A percentile compares a stretch with the other conserved stretches of the same genome.
Conservation (phyloP, 2,888 invertebrate species). For the Drosophila quinaria region DNA sequence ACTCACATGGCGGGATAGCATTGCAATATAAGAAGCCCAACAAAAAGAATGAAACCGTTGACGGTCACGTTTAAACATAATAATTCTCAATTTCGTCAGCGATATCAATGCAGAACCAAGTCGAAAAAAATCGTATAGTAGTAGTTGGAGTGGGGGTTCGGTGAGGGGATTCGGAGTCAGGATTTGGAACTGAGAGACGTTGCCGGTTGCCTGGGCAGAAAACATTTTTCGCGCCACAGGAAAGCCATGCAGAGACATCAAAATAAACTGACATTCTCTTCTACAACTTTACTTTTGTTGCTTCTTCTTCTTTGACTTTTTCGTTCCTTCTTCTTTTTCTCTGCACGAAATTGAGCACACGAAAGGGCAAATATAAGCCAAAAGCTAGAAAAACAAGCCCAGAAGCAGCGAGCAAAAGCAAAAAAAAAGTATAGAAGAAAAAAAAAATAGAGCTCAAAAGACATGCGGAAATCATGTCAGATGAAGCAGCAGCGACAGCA, state of each 20-base stretch:
- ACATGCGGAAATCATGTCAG: slow-evolving; percentile 80
- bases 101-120: slow-evolving; percentile 65
- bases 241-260: slow-evolving; percentile 77
- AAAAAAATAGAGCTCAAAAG: slow-evolving; percentile 71
- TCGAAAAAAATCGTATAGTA: not conserved
- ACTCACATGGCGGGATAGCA: slow-evolving; percentile 35
- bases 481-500: slow-evolving; percentile 64
- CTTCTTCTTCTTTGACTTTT: not conserved
- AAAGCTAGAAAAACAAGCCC: slow-evolving; percentile 47
- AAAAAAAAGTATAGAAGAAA: slow-evolving; percentile 18
- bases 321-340: slow-evolving; percentile 4
- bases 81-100: slow-evolving; percentile 82
- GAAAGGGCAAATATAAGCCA: slow-evolving; percentile 56
- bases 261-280: slow-evolving; percentile 74
- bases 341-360: slow-evolving; percentile 74
- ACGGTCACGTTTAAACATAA: slow-evolving; percentile 78
- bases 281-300: slow-evolving; percentile 31
- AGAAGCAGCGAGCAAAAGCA: slow-evolving; percentile 23
- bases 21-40: slow-evolving; percentile 46
- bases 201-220: slow-evolving; percentile 12
- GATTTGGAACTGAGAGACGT: not conserved
- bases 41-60: slow-evolving; percentile 39
- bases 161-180: not conserved
- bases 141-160: not conserved
- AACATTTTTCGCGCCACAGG: slow-evolving; percentile 50